phyloP scores from a whole-genome alignment of 2,888 invertebrate species.

The Cheiracanthium punctorium region DNA sequence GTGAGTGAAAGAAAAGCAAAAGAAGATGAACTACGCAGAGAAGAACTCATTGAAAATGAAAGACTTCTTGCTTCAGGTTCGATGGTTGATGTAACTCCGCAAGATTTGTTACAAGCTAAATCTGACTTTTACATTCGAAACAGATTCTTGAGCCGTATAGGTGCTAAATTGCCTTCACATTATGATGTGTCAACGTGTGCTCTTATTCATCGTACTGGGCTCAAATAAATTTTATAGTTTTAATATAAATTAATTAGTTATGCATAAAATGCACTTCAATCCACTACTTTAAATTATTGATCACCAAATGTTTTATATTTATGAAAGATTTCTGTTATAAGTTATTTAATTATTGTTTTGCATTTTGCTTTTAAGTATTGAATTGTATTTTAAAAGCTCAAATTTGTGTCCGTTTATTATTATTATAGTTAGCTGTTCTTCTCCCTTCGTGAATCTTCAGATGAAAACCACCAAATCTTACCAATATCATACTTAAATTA shows the following conservation, averaged over 20 bases:
- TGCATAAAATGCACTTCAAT: background rate
- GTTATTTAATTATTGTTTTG: no score
- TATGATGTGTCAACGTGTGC: slow-evolving; percentile 66
- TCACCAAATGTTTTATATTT: background rate
- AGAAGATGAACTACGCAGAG: slow-evolving; percentile 74
- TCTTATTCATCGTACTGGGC: slow-evolving; percentile 59
- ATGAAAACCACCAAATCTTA: no score
- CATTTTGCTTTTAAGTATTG: no score
- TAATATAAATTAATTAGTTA: background rate
- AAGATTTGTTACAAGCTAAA: slow-evolving; percentile 78
- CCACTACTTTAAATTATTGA: no score
- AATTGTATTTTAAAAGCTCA: no score
- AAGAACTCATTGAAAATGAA: slow-evolving; percentile 79
- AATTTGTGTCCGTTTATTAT: no score
- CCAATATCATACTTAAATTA: no score
- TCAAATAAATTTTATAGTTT: slow-evolving; percentile 32
- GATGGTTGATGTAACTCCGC: slow-evolving; percentile 78
- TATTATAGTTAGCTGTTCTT: no score
- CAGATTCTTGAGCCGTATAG: slow-evolving; percentile 80
- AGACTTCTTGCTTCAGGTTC: slow-evolving; percentile 79
- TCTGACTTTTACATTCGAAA: slow-evolving; percentile 81
- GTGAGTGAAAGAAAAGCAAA: slow-evolving; percentile 77
- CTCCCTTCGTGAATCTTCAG: no score
- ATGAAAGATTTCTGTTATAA: background rate
- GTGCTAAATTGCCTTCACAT: slow-evolving; percentile 76